Percentiles rank a stretch among this genome's conserved stretches.
These are phyloP conservation scores for Erynnis tages DNA, from an alignment of 2,888 invertebrate species.

Conservation along the genomic window DNA sequence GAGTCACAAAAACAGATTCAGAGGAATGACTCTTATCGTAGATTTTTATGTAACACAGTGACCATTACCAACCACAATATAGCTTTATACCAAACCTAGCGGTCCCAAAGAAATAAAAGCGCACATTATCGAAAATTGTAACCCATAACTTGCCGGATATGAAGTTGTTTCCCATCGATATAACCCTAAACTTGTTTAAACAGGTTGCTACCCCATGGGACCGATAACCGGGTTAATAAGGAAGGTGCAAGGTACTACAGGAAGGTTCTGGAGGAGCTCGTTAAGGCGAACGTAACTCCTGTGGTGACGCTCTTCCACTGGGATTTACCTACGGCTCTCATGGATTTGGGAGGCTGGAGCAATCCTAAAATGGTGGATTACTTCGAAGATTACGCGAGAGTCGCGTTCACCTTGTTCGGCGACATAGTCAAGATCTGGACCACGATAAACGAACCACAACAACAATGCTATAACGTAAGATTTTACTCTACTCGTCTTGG, in stretches of 20 bases:
- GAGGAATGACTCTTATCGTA: not conserved
- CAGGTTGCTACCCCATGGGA: slow-evolving; percentile 87
- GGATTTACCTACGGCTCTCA: slow-evolving; percentile 77
- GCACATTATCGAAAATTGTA: slow-evolving; percentile 6
- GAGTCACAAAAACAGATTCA: not conserved
- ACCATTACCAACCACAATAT: slow-evolving; percentile 1
- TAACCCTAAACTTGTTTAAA: slow-evolving; percentile 4
- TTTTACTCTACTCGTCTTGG: not conserved
- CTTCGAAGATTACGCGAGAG: slow-evolving; percentile 78
- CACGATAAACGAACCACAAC: slow-evolving; percentile 88
- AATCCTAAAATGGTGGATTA: slow-evolving; percentile 77
- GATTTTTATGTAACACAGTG: slow-evolving; percentile 6
- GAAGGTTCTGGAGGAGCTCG: slow-evolving; percentile 85
- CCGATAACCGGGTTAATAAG: slow-evolving; percentile 83
- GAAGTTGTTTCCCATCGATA: slow-evolving; percentile 7
- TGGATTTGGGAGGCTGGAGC: slow-evolving; percentile 77
- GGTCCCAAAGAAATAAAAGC: slow-evolving; percentile 11
- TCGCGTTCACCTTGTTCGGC: slow-evolving; percentile 82
- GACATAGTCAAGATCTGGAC: slow-evolving; percentile 86
- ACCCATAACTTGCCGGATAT: not conserved
- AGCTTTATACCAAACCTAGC: slow-evolving; percentile 1
- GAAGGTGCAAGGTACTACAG: slow-evolving; percentile 89
- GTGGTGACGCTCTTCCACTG: slow-evolving; percentile 85
- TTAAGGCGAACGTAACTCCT: slow-evolving; percentile 84
- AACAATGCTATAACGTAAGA: slow-evolving; percentile 73